Evolutionary conservation across 2,113 vertebrate species (phyloP).

Genomic region (Crotalus viridis): DNA sequence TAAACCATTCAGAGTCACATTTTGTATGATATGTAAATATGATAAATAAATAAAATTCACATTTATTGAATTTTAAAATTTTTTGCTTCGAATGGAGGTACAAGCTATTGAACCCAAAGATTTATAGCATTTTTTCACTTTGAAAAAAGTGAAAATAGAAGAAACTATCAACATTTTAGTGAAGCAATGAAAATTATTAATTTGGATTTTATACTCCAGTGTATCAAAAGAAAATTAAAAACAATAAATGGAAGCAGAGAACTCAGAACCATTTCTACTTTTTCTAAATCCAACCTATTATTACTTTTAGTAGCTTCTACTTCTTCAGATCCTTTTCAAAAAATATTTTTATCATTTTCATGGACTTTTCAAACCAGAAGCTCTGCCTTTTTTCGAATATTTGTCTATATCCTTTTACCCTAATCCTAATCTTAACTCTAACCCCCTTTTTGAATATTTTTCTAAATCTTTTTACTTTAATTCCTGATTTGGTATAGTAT

Average conservation of each 20-base stretch:
- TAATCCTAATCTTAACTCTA: no score
- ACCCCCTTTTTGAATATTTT: no score
- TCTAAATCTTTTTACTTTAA: not conserved
- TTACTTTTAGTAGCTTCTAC: not conserved
- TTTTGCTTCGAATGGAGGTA: not conserved
- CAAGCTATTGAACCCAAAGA: not conserved
- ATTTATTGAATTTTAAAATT: not conserved
- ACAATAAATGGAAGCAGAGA: not conserved
- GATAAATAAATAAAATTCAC: not conserved
- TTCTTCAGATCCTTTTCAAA: not conserved
- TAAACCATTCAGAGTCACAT: not conserved
- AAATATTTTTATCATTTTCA: not conserved
- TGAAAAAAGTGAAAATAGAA: not conserved
- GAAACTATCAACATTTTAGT: not conserved
- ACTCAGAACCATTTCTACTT: not conserved
- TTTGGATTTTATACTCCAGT: not conserved
- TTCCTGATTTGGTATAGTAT: not conserved
- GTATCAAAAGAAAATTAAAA: not conserved
- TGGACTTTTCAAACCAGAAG: not conserved
- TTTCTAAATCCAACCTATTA: not conserved
- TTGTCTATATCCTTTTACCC: not conserved
- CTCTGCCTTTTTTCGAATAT: not conserved
- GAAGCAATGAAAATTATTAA: not conserved
- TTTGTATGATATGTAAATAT: not conserved
- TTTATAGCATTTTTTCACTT: not conserved